Evolutionary conservation across 2,888 invertebrate species (phyloP).

Genomic region (Schizaphis graminum): DNA sequence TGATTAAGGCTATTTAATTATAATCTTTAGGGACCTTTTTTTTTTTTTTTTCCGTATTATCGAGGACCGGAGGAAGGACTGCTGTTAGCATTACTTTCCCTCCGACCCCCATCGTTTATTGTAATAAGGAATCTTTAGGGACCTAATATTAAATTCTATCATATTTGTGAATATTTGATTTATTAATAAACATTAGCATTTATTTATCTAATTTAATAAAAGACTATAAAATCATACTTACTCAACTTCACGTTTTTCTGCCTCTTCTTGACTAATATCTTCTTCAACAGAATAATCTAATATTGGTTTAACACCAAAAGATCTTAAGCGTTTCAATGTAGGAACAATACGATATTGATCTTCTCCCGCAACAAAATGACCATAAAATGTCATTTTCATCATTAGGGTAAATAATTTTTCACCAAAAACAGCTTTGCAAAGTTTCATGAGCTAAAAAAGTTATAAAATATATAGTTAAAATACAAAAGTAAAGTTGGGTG

Average conservation of each 20-base stretch:
- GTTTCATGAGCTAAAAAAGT: slow-evolving; percentile 85
- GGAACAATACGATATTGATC: slow-evolving; percentile 90
- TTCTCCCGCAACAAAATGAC: slow-evolving; percentile 99
- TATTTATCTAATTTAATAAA: background rate
- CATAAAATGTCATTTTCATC: slow-evolving; percentile 97
- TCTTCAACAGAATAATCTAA: slow-evolving; percentile 99
- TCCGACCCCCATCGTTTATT: too few species aligned
- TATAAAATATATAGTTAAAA: background rate
- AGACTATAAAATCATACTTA: slow-evolving; percentile 73
- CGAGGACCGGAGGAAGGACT: too few species aligned
- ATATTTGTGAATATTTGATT: background rate
- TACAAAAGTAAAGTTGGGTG: background rate
- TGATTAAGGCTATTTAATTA: background rate
- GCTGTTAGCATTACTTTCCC: too few species aligned
- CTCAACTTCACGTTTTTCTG: slow-evolving; percentile 94
- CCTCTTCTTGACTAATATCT: slow-evolving; percentile 93
- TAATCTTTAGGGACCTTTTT: background rate
- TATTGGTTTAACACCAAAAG: slow-evolving; percentile 98
- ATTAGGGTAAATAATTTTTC: slow-evolving; percentile 83
- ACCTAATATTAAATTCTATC: background rate
- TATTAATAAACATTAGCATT: too few species aligned
- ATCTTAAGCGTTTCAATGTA: slow-evolving; percentile 85
- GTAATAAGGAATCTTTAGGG: background rate
- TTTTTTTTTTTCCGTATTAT: too few species aligned
- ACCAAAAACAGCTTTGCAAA: slow-evolving; percentile 82